A percentile compares a stretch with the other conserved stretches of the same genome.
Evolutionary conservation across 2,113 vertebrate genomes (phyloP).

Genomic region (Chroicocephalus ridibundus): DNA sequence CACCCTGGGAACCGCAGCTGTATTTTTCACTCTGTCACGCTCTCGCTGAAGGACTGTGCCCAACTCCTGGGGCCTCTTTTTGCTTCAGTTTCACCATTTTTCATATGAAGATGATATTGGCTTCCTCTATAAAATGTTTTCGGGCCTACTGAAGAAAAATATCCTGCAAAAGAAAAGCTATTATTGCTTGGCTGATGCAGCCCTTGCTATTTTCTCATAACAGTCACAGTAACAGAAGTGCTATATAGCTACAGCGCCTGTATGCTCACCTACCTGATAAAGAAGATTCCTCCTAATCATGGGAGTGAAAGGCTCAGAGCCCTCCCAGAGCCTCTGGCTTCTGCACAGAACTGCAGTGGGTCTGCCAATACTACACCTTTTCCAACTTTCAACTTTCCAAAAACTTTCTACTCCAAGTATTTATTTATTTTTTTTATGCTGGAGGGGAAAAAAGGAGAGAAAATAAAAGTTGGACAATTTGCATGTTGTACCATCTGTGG

Average conservation of each 20-base stretch:
- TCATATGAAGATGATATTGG: background rate
- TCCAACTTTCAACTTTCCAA: background rate
- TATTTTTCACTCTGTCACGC: background rate
- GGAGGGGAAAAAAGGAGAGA: background rate
- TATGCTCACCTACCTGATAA: background rate
- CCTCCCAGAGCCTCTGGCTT: background rate
- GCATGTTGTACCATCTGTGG: background rate
- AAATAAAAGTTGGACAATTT: background rate
- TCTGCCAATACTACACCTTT: background rate
- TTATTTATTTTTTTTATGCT: background rate
- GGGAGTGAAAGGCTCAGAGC: background rate
- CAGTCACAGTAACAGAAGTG: background rate
- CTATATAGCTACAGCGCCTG: background rate
- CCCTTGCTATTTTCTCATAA: background rate
- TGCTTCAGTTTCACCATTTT: background rate
- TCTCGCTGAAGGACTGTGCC: background rate
- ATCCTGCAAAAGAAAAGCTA: background rate
- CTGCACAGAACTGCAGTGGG: background rate
- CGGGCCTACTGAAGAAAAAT: background rate
- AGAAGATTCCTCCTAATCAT: background rate
- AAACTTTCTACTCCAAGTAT: background rate
- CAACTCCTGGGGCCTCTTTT: background rate
- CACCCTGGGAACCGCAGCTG: background rate
- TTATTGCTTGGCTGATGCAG: background rate
- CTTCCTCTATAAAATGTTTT: conserved; percentile 7